Base-by-base conservation (phyloP, 2,888 invertebrate species). In the Suillia variegata region DNA sequence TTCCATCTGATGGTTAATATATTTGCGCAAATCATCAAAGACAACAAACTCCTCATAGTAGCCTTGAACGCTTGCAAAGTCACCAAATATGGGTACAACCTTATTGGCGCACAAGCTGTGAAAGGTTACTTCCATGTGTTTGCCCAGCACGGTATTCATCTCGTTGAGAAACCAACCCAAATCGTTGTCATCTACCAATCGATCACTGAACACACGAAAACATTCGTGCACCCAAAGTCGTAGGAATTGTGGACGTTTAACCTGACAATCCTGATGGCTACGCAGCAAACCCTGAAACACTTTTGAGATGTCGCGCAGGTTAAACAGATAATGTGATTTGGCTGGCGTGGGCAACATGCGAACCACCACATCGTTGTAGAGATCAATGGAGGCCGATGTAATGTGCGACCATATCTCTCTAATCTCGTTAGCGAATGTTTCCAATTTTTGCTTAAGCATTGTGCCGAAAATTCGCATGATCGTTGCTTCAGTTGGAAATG, bases 241-340 rank as follows among this genome's bases (percentile, higher is more conserved):
- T 1, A 93, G 84, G 71, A 94, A 87, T 0, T 88, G 83, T 0
- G 84, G 71, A 69, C 87, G 90, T 0, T 89, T 90, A 72, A 89
- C 90, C 63, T 92, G 92, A 72, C 88, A 89, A 67, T 92, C 91
- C 61, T 88, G 89, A 78, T 90, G 87, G 64, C 91, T 88, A 62
- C 93, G 84, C 17, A 96, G 80, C 15, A 96, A 78, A 3, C 94
- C 94, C 86, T 94, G 89, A 70, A 89, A 89, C 38, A 94, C 89
- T 84, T 89, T 92, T 1, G 94, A 94, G 66, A 96, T 93, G 73
- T 95, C 95, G 67, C 94, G 83, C 70, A 96, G 81, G 80, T 94
- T 95, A 83, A 95, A 96, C 34, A 94, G 83, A 71, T 96, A 96
- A 81, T 96, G 95, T 78, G 92, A 93, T 80, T 94, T 96, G 61